Percentiles rank a stretch among this genome's conserved stretches.
phyloP scores from a whole-genome alignment of 2,113 vertebrate species.

The Bungarus multicinctus region DNA sequence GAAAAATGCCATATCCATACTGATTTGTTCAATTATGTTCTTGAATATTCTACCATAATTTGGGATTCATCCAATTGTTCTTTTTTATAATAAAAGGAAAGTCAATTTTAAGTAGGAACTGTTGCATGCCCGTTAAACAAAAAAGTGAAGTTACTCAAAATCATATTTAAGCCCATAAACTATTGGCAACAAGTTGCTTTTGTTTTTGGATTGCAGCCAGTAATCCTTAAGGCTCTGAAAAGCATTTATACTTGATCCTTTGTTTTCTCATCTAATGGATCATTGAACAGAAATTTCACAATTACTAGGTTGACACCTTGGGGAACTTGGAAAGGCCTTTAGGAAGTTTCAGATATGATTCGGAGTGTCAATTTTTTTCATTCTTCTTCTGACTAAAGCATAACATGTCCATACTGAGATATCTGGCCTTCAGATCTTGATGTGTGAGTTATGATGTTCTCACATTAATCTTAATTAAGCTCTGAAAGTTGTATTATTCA shows the following conservation, averaged over 20 bases:
- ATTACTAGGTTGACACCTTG: background rate
- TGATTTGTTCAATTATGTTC: background rate
- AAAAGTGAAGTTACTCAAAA: background rate
- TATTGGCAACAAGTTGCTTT: background rate
- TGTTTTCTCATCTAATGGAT: slow-evolving; percentile 16
- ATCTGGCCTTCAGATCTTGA: background rate
- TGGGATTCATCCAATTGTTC: background rate
- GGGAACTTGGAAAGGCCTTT: background rate
- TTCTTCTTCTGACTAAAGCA: slow-evolving; percentile 9
- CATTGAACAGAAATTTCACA: slow-evolving; percentile 15
- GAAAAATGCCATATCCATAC: background rate
- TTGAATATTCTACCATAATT: background rate
- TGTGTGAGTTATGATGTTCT: background rate
- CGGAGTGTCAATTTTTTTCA: background rate
- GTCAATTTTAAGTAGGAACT: background rate
- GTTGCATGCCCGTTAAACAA: background rate
- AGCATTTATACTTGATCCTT: slow-evolving; percentile 19
- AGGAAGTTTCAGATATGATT: background rate
- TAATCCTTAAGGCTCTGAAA: slow-evolving; percentile 6
- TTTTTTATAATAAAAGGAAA: background rate
- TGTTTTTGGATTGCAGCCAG: background rate
- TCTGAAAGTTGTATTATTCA: background rate
- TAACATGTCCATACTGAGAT: background rate
- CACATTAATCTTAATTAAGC: background rate
- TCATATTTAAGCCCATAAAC: slow-evolving; percentile 2